A percentile compares a stretch with the other conserved stretches of the same genome.
Conservation (phyloP, 2,797 vertebrate species). For the Limosa lapponica region DNA sequence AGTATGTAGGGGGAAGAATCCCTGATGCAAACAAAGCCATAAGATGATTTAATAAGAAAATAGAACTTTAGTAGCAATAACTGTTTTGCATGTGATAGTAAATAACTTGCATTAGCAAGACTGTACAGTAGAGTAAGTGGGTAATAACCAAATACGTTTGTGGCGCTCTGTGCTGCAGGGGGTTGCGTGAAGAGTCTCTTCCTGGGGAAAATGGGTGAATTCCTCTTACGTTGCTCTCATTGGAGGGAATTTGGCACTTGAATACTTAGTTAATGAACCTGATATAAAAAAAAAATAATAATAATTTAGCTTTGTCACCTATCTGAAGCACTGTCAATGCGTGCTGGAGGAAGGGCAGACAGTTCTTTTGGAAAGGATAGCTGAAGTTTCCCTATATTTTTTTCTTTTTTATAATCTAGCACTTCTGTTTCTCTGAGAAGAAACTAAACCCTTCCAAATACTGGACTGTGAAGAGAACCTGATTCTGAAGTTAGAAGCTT, state of each 20-base stretch:
- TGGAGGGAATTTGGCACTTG: constrained; percentile 59
- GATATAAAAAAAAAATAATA: not conserved
- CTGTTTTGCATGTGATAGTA: constrained; percentile 89
- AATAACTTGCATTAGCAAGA: constrained; percentile 78
- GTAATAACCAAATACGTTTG: constrained; percentile 76
- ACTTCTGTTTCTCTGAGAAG: not conserved
- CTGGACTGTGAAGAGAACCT: not conserved
- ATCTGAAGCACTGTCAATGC: not conserved
- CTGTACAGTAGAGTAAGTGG: constrained; percentile 77
- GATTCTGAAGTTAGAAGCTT: not conserved
- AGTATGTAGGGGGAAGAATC: constrained; percentile 82
- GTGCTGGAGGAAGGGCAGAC: constrained; percentile 27
- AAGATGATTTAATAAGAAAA: constrained; percentile 85
- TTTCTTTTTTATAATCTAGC: not conserved
- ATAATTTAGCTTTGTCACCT: not conserved
- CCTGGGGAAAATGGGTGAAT: constrained; percentile 41
- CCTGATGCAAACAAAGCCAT: constrained; percentile 91
- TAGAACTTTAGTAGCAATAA: constrained; percentile 97
- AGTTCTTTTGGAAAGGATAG: constrained; percentile 1
- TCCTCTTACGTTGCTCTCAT: constrained; percentile 39
- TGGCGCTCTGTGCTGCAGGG: constrained; percentile 70
- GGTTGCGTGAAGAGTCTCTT: constrained; percentile 54
- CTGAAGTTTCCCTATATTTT: not conserved
- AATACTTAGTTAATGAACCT: constrained; percentile 5
- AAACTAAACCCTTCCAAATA: not conserved